Base-by-base conservation (phyloP, 2,113 vertebrate species). In the Syrmaticus mikado region DNA sequence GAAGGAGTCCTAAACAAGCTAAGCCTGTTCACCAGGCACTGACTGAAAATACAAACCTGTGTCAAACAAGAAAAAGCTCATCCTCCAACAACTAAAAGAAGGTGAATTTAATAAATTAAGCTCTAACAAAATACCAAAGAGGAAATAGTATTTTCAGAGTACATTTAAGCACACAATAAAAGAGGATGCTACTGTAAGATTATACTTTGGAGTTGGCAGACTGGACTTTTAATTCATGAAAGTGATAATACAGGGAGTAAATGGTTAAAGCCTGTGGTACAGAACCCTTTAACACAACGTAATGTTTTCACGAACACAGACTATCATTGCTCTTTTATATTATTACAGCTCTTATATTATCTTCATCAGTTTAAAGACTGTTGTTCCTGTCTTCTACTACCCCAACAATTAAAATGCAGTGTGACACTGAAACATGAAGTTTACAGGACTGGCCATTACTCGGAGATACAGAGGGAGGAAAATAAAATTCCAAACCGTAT, bases 401-500 rank as follows among this genome's bases (percentile, higher is more conserved):
- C 5, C 60, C 24, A 41, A 13, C 30, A 78, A 66, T 12, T 43
- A 0, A 6, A 89, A 65, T 28, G 14, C 28, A 30, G 50, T 40
- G 55, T 25, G 28, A 40, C 13, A 11, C 3, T 14, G 38, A 57
- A 46, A 18, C 45, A 64, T 19, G 10, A 57, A 53, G 38, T 58
- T 74, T 34, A 34, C 20, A 82, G 20, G 66, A 50, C 20, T 66
- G 18, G 10, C 15, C 4, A 0, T 25, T 32, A 55, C 27, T 41
- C 27, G 15, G 21, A 48, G 48, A 13, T 34, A 46, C 0, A 1
- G 6, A 83, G 25, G 21, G 11, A 60, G 62, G 24, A 62, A 0
- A 45, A 74, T 41, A 71, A 78, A 4, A 0, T 2, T 14, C 41
- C 7, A 6, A 11, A 5, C 0, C 2, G 18, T 0, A 79, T 62